Percentiles rank a stretch among this genome's conserved stretches.
These are phyloP conservation scores for Plusia festucae DNA, from an alignment of 2,888 invertebrate genomes.

Conservation along the genomic window DNA sequence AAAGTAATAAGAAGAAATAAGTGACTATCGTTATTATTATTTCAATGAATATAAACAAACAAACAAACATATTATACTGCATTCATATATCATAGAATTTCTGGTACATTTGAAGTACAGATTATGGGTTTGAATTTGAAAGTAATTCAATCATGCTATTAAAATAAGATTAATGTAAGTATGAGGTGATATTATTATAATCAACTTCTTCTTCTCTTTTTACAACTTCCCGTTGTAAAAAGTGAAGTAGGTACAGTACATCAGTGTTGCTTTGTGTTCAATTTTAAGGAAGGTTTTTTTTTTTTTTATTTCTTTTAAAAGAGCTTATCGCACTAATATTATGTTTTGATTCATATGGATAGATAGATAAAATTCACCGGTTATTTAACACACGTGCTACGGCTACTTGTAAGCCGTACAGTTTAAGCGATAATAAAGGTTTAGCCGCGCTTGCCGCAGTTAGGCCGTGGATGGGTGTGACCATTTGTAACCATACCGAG, in stretches of 20 bases:
- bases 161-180: conserved; percentile 46
- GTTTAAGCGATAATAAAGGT: no score
- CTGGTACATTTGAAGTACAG: conserved; percentile 27
- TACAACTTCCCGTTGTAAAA: conserved; percentile 1
- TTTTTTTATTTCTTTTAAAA: not conserved
- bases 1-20: no score
- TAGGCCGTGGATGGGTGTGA: no score
- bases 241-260: not conserved
- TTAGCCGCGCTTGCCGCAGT: no score
- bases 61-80: not conserved
- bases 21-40: no score
- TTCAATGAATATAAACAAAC: conserved; percentile 3
- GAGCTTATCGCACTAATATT: not conserved
- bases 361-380: no score
- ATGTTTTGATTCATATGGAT: no score
- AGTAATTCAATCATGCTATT: conserved; percentile 44
- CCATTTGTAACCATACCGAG: no score
- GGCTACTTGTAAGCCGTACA: no score
- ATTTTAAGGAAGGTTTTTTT: not conserved
- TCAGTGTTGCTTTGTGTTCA: not conserved
- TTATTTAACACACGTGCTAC: no score
- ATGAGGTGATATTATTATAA: conserved; percentile 5
- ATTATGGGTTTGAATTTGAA: conserved; percentile 40
- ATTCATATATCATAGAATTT: conserved; percentile 5
- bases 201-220: no score